Percentiles rank a stretch among this genome's conserved stretches.
phyloP scores from a whole-genome alignment of 2,888 invertebrate species.

The Drosophila ezoana region DNA sequence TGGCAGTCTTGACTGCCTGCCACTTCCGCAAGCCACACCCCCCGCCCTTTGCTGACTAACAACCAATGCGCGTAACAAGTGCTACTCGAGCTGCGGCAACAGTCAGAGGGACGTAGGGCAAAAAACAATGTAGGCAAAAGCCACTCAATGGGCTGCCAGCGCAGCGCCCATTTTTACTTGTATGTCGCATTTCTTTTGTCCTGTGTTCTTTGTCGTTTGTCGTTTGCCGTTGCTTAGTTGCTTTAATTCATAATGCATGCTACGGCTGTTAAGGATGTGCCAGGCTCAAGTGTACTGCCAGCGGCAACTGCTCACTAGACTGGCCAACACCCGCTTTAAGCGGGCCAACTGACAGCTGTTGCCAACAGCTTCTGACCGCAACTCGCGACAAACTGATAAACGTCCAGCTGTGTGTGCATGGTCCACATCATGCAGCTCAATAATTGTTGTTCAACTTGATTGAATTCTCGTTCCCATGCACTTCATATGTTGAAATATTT shows the following conservation, averaged over 20 bases:
- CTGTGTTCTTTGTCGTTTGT: slow-evolving; percentile 6
- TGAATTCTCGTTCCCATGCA: neutral
- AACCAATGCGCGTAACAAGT: slow-evolving; percentile 66
- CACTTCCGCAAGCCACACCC: neutral
- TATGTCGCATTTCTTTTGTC: slow-evolving; percentile 34
- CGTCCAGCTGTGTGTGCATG: neutral
- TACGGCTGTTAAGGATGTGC: slow-evolving; percentile 6
- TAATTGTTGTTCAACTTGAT: slow-evolving; percentile 9
- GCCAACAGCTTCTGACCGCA: slow-evolving; percentile 3
- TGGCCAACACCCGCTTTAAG: slow-evolving; percentile 1
- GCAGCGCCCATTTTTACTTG: slow-evolving; percentile 52
- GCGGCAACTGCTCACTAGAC: neutral
- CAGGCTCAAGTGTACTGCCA: slow-evolving; percentile 9
- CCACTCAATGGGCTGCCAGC: slow-evolving; percentile 63
- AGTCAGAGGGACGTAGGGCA: slow-evolving; percentile 14
- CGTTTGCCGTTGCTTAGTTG: slow-evolving; percentile 46
- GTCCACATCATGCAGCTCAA: slow-evolving; percentile 1
- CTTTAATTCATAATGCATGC: slow-evolving; percentile 71
- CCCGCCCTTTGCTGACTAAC: slow-evolving; percentile 2
- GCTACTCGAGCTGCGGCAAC: slow-evolving; percentile 55
- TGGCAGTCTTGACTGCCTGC: slow-evolving; percentile 8
- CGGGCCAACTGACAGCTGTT: slow-evolving; percentile 7
- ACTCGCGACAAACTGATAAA: slow-evolving; percentile 19
- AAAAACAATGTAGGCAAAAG: slow-evolving; percentile 45
- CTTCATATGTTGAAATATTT: slow-evolving; percentile 1